Evolutionary conservation across 2,888 invertebrate species (phyloP), one percentile per base, ranked within the genome.

Genomic region (Oxyteleia sp.): DNA sequence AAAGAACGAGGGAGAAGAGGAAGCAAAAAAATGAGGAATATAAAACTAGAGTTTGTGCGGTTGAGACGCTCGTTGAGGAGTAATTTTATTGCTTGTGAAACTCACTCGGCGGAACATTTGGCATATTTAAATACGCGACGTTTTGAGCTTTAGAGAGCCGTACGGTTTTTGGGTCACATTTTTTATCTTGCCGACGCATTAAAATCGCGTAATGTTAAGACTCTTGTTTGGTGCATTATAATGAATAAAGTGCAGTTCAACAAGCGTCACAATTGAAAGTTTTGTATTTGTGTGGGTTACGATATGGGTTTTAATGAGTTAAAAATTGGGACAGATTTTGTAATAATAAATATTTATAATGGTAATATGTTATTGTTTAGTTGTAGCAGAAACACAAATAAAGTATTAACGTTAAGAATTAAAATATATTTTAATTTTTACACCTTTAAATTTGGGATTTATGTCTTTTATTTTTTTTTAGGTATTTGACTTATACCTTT

Each of bases 71-170:
- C 18, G 32, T 29, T 29, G 45, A 61, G 29, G 18, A 61, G 45
- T 20, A 20, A 55, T 41, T 68, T 68, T 68, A 55, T 68, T 68
- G 68, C 18, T 55, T 5, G 55, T 7, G 45, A 68, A 68, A 66
- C 64, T 66, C 20, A 20, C 45, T 18, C 32, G 20, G 20, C 29
- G 41, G 38, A 53, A 66, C 53, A 66, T 66, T 66, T 53, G 66
- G 66, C 55, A 45, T 15, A 55, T 68, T 68, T 68, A 55, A 45
- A 55, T 43, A 53, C 15, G 8, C 51, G 38, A 26, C 41, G 18
- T 38, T 64, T 66, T 41, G 66, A 66, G 66, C 66, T 51, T 41
- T 38, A 3, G 41, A 51, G 53, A 49, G 29, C 29, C 16, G 43
- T 18, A 18, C 23, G 41, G 38, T 53, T 41, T 66, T 53, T 41